Evolutionary conservation across 2,797 vertebrate genomes (phyloP).

Genomic region (Pseudomugil tenellus): DNA sequence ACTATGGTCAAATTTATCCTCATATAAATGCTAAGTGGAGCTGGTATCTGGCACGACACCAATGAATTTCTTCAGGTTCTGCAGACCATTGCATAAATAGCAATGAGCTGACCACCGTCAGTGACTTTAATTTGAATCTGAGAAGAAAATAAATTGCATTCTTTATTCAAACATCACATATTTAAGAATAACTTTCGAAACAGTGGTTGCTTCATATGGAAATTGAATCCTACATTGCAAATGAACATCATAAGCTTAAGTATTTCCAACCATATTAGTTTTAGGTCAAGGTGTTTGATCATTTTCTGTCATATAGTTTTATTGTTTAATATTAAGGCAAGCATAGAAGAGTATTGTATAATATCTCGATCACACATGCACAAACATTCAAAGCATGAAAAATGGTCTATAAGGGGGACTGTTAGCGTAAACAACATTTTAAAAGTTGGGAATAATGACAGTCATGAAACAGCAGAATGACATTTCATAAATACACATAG

Average conservation of each 20-base stretch:
- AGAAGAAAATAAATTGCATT: constrained; percentile 26
- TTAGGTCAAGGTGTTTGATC: constrained; percentile 36
- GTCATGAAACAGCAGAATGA: constrained; percentile 40
- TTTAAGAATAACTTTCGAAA: constrained; percentile 22
- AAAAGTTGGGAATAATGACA: constrained; percentile 38
- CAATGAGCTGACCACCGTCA: constrained; percentile 4
- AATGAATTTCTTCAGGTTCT: constrained; percentile 12
- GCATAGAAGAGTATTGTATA: not conserved
- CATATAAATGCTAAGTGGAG: not conserved
- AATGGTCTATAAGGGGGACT: no score
- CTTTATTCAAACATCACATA: constrained; percentile 17
- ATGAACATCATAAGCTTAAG: constrained; percentile 27
- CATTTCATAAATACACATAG: constrained; percentile 30
- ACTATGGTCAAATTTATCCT: constrained; percentile 2
- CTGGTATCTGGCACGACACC: constrained; percentile 6
- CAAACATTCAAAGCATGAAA: not conserved
- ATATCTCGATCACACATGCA: not conserved
- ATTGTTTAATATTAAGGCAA: constrained; percentile 63
- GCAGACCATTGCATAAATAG: constrained; percentile 29
- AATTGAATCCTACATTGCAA: constrained; percentile 26
- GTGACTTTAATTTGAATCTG: constrained; percentile 23
- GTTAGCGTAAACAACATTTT: constrained; percentile 19
- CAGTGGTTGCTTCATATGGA: constrained; percentile 12
- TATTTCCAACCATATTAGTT: constrained; percentile 38
- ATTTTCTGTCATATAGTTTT: constrained; percentile 55